Base-by-base conservation (phyloP, 2,888 invertebrate genomes). In the Panopea generosa region DNA sequence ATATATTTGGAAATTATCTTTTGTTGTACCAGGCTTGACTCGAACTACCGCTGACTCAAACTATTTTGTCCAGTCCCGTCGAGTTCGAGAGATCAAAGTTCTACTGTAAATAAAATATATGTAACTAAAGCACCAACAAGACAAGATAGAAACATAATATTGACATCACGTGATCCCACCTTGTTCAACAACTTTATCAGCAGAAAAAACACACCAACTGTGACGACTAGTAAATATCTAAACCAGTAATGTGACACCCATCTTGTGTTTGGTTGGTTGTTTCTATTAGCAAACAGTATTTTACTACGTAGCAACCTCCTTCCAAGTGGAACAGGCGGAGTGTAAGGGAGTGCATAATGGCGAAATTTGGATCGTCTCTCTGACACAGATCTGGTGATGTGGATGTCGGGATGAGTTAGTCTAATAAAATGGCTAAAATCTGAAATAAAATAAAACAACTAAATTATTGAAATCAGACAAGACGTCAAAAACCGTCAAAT, bases 181-280 rank as follows among this genome's bases (percentile, higher is more conserved):
- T 52, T 24, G 50, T 60, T 60, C 3, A 68, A 49, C 53, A 72
- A 22, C 66, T 72, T 68, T 11, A 77, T 60, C 11, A 73, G 29
- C 38, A 68, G 18, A 1, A 65, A 63, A 2, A 72, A 77, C 24
- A 69, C 27, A 4, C 72, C 77, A 22, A 52, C 63, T 18, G 61
- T 65, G 43, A 68, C 72, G 24, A 72, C 77, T 26, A 73, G 24
- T 16, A 77, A 40, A 57, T 72, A 53, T 47, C 73, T 77, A 22
- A 69, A 68, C 49, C 63, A 72, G 40, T 77, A 68, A 69, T 68
- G 72, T 61, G 72, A 63, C 72, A 67, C 60, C 69, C 77, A 67
- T 26, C 60, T 47, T 16, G 55, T 33, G 40, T 60, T 59, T 53
- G 70, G 45, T 50, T 65, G 60, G 52, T 49, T 65, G 55, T 33